Evolutionary conservation across 1,140 invertebrate genomes (phyloP).

Genomic region (Drosophila seguyi): DNA sequence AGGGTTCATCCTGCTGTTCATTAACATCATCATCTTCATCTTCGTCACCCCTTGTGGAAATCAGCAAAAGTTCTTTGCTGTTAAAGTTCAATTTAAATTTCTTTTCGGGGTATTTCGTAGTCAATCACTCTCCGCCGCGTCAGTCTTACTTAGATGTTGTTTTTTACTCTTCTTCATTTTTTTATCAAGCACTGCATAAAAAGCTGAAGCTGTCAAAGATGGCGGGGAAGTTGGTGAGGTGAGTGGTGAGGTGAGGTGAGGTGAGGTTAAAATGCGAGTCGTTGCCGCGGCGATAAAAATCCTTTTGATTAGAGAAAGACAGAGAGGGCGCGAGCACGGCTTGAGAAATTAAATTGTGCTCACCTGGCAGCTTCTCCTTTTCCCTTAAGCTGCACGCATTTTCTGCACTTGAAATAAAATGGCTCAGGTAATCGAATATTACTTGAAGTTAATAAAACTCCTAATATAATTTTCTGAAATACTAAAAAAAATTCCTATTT

Average conservation of each 20-base stretch:
- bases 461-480: neutral
- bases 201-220: constrained; percentile 54
- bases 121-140: constrained; percentile 37
- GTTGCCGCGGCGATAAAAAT: constrained; percentile 76
- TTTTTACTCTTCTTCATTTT: constrained; percentile 29
- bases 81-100: constrained; percentile 30
- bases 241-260: neutral
- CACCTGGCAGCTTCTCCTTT: constrained; percentile 62
- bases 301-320: constrained; percentile 74
- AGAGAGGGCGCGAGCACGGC: constrained; percentile 34
- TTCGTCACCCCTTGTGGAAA: neutral
- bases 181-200: constrained; percentile 57
- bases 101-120: constrained; percentile 43
- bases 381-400: constrained; percentile 6
- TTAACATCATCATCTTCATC: constrained; percentile 21
- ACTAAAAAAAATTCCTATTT: neutral
- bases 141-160: constrained; percentile 41
- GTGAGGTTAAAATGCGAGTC: constrained; percentile 41
- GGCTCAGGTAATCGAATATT: neutral
- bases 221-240: neutral
- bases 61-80: neutral
- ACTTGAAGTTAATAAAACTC: neutral
- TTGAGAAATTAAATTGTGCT: constrained; percentile 83
- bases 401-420: constrained; percentile 6
- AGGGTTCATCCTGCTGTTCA: constrained; percentile 25